phyloP scores from a whole-genome alignment of 2,888 invertebrate species.

The Oxytorus armatus region DNA sequence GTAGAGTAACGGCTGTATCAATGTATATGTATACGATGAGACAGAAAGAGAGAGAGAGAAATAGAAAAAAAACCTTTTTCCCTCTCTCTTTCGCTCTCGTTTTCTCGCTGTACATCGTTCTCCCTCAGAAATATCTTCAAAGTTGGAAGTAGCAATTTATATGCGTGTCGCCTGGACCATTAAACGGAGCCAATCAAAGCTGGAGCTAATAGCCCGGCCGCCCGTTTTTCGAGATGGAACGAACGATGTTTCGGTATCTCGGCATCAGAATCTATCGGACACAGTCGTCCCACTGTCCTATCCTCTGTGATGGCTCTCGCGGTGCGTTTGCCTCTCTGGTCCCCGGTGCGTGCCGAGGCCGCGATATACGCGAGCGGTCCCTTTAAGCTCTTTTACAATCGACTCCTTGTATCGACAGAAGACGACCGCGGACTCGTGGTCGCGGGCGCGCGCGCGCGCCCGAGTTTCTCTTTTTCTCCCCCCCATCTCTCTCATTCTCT shows the following conservation, averaged over 20 bases:
- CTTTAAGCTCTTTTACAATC: slow-evolving; percentile 81
- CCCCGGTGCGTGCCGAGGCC: slow-evolving; percentile 67
- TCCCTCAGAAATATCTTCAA: slow-evolving; percentile 81
- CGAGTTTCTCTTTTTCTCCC: slow-evolving; percentile 7
- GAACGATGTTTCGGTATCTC: slow-evolving; percentile 75
- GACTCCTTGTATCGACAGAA: slow-evolving; percentile 83
- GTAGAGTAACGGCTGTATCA: slow-evolving; percentile 25
- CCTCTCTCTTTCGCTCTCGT: slow-evolving; percentile 18
- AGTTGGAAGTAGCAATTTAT: slow-evolving; percentile 82
- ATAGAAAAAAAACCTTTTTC: neutral
- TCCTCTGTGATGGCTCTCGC: slow-evolving; percentile 59
- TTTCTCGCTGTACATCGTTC: slow-evolving; percentile 8
- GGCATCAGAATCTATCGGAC: slow-evolving; percentile 82
- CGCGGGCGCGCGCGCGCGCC: slow-evolving; percentile 64
- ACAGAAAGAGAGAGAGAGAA: neutral
- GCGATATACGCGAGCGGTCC: slow-evolving; percentile 72
- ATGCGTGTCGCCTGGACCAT: slow-evolving; percentile 82
- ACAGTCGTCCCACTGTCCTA: slow-evolving; percentile 80
- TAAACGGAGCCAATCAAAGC: slow-evolving; percentile 84
- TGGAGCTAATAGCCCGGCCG: slow-evolving; percentile 80
- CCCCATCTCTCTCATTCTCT: slow-evolving; percentile 50
- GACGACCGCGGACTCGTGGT: slow-evolving; percentile 68
- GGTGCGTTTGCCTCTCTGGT: slow-evolving; percentile 64
- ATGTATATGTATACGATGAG: slow-evolving; percentile 8
- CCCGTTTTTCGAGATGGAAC: slow-evolving; percentile 77